Evolutionary conservation across 2,888 invertebrate species (phyloP).

Genomic region (Bruchidius siliquastri): DNA sequence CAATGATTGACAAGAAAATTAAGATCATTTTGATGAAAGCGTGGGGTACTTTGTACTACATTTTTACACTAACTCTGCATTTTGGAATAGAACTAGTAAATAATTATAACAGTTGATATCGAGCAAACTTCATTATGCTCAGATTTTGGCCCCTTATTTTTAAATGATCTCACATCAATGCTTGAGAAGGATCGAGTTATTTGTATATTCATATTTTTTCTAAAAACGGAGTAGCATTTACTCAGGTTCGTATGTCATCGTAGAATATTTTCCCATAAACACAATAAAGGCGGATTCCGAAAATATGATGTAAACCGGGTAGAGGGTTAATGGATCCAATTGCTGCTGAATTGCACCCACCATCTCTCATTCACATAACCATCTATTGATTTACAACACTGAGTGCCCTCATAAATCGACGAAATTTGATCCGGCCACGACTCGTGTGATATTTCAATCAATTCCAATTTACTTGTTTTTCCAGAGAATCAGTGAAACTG

Average conservation of each 20-base stretch:
- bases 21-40: too few relatives aligned
- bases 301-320: background rate
- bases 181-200: too few relatives aligned
- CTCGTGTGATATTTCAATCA: background rate
- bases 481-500: background rate
- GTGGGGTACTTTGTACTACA: too few relatives aligned
- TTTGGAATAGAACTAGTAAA: too few relatives aligned
- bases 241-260: background rate
- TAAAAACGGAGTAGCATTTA: background rate
- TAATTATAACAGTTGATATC: too few relatives aligned
- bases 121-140: too few relatives aligned
- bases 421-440: background rate
- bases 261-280: background rate
- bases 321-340: background rate
- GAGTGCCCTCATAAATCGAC: background rate
- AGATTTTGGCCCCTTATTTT: too few relatives aligned
- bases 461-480: background rate
- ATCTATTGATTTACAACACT: background rate
- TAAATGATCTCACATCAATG: too few relatives aligned
- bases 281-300: background rate
- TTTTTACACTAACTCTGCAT: too few relatives aligned
- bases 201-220: too few relatives aligned
- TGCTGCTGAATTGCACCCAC: background rate
- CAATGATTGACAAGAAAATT: too few relatives aligned
- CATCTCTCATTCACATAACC: background rate